Conservation (phyloP, 2,113 vertebrate genomes). For the Clinocottus analis region DNA sequence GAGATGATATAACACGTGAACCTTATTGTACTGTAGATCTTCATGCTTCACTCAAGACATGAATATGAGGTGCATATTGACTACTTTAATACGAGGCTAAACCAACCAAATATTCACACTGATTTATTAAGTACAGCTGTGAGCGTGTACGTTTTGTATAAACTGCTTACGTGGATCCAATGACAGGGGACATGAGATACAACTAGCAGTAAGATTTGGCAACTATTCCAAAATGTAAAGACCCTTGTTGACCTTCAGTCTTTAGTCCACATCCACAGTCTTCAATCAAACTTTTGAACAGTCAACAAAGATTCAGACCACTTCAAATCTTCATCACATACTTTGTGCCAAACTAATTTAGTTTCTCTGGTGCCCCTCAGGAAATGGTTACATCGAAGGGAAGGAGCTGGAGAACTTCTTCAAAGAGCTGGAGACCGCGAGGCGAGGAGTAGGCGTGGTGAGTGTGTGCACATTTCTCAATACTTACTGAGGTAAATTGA, state of each 20-base stretch:
- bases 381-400: constrained; percentile 96
- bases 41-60: constrained; percentile 8
- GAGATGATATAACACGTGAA: neutral
- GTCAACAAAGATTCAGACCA: constrained; percentile 49
- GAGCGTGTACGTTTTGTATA: neutral
- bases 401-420: constrained; percentile 97
- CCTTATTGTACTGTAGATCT: neutral
- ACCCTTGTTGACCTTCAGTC: constrained; percentile 42
- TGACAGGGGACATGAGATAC: constrained; percentile 9
- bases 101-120: constrained; percentile 12
- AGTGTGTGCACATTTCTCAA: constrained; percentile 60
- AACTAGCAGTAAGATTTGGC: constrained; percentile 22
- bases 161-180: constrained; percentile 18
- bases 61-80: neutral
- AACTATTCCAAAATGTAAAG: constrained; percentile 27
- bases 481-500: neutral
- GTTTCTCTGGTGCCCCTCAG: constrained; percentile 73
- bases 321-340: constrained; percentile 33
- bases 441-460: constrained; percentile 90
- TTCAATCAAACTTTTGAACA: constrained; percentile 58
- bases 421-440: constrained; percentile 89
- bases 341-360: constrained; percentile 56
- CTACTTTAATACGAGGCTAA: neutral
- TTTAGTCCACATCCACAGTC: constrained; percentile 23
- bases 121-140: constrained; percentile 20